Conservation (phyloP, 2,797 vertebrate genomes). For the Tachyglossus aculeatus region DNA sequence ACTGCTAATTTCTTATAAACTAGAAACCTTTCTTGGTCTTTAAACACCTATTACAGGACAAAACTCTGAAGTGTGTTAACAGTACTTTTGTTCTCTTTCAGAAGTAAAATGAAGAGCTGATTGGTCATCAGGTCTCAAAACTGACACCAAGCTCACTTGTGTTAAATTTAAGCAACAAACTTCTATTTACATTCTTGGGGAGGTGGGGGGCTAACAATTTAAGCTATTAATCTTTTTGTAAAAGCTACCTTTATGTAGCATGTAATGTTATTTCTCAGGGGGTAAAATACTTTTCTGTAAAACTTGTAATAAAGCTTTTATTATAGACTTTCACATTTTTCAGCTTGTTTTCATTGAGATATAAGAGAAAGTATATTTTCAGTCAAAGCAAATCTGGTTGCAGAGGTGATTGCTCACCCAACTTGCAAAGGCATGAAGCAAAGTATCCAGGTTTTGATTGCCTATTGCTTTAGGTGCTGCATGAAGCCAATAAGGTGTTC, state of each 20-base stretch:
- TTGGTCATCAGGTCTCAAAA: background rate
- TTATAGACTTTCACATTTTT: too few species aligned
- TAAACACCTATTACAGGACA: background rate
- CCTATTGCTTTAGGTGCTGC: too few species aligned
- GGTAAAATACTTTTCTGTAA: background rate
- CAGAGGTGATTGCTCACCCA: too few species aligned
- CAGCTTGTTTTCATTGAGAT: too few species aligned
- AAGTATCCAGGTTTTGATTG: too few species aligned
- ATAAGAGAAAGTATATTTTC: too few species aligned
- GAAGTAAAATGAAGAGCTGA: constrained; percentile 3
- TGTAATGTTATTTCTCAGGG: background rate
- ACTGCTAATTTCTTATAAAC: background rate
- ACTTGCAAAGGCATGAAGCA: too few species aligned
- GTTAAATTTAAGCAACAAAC: too few species aligned
- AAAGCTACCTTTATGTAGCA: background rate
- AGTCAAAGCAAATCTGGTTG: too few species aligned
- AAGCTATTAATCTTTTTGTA: background rate
- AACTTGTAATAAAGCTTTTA: background rate
- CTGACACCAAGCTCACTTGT: background rate
- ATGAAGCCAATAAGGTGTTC: too few species aligned
- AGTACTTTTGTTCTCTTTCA: background rate
- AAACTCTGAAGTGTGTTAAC: background rate
- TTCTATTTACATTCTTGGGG: background rate
- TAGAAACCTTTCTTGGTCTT: background rate
- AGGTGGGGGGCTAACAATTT: background rate